phyloP scores from a whole-genome alignment of 2,113 vertebrate species.

The Dolichotis patagonum region DNA sequence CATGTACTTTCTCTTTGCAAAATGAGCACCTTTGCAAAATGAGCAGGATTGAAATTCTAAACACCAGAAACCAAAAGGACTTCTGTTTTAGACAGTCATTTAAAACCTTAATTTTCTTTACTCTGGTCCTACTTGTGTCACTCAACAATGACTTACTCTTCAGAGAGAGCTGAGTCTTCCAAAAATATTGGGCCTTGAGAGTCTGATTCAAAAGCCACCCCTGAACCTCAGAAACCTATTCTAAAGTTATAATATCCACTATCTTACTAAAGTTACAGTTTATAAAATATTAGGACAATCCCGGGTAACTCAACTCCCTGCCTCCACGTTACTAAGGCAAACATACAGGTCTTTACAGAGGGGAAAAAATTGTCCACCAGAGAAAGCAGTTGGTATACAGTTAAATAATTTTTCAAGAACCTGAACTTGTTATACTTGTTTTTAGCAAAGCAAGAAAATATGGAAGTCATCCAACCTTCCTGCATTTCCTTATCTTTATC shows the following conservation, averaged over 20 bases:
- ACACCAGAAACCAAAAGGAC: slow-evolving; percentile 9
- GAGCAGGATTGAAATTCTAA: slow-evolving; percentile 30
- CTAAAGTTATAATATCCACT: background rate
- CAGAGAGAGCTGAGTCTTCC: background rate
- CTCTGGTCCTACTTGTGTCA: background rate
- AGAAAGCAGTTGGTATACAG: background rate
- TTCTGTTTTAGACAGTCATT: slow-evolving; percentile 32
- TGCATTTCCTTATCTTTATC: background rate
- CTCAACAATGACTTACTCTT: slow-evolving; percentile 46
- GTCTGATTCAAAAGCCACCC: background rate
- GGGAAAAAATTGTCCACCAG: background rate
- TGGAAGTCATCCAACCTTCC: background rate
- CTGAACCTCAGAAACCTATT: slow-evolving; percentile 5
- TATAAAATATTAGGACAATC: background rate
- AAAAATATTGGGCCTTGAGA: background rate
- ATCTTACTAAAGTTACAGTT: background rate
- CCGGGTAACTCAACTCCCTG: background rate
- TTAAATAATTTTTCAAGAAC: background rate
- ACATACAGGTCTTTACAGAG: background rate
- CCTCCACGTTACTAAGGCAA: background rate
- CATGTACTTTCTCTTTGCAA: background rate
- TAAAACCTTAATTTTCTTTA: slow-evolving; percentile 52
- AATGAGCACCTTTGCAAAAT: slow-evolving; percentile 1
- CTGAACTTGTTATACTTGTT: background rate
- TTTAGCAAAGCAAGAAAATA: slow-evolving; percentile 20